Evolutionary conservation across 37 sponge, comb jelly and placozoan genomes (phyloP), one percentile per base, ranked within the genome.

Genomic region (Tethya wilhelma): DNA sequence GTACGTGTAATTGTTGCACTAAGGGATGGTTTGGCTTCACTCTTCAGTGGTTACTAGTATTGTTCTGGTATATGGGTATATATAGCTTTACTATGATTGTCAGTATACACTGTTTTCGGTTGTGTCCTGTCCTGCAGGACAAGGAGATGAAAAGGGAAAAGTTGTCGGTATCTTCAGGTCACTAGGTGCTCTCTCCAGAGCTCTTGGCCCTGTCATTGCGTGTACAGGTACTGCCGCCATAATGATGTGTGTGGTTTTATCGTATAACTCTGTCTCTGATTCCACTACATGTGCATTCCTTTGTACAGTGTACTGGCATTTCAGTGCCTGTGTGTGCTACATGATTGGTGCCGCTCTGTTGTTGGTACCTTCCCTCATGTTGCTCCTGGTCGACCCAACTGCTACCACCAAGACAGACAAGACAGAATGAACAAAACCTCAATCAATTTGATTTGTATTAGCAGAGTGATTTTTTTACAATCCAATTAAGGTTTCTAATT

Each of bases 131-230:
- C 34, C 2, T 77, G 59, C 42, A 86, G 94, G 94, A 17, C 79
- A 81, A 41, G 95, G 83, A 30, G 79, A 80, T 73, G 94, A 96
- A 45, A 96, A 94, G 71, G 97, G 97, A 49, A 90, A 87, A 55
- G 67, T 96, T 31, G 71, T 94, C 79, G 97, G 97, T 0, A 96
- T 96, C 32, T 82, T 96, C 40, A 83, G 97, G 4, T 93, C 97
- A 43, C 71, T 96, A 25, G 97, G 97, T 36, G 97, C 97, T 22
- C 81, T 96, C 0, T 71, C 95, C 4, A 53, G 97, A 62, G 89
- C 92, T 17, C 30, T 94, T 58, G 97, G 97, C 39, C 97, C 97
- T n/a, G 64, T 84, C 44, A 31, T 84, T 33, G 89, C 93, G 28
- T 91, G 97, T 53, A 53, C 82, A 58, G 89, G 90, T 91, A 45